Evolutionary conservation across 2,888 invertebrate genomes (phyloP).

Genomic region (Scelioninae gen. 1): DNA sequence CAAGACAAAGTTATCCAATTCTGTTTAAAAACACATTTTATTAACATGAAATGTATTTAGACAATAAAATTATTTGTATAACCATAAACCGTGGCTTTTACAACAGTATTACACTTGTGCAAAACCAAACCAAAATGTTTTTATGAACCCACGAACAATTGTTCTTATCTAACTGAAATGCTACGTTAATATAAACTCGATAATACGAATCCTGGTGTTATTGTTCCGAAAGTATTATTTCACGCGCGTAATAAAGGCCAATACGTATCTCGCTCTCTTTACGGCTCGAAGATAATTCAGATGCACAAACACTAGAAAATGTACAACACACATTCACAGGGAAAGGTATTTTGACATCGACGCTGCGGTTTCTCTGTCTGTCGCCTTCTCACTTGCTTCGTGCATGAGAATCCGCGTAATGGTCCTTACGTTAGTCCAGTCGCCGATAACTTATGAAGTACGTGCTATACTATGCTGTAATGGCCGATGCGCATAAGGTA

Average conservation of each 20-base stretch:
- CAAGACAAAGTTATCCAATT: not conserved
- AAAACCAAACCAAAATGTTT: constrained; percentile 46
- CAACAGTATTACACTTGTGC: not conserved
- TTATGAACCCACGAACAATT: constrained; percentile 32
- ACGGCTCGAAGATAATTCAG: constrained; percentile 56
- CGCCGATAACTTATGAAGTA: constrained; percentile 73
- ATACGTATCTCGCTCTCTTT: constrained; percentile 51
- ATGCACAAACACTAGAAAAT: constrained; percentile 31
- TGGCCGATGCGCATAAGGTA: constrained; percentile 64
- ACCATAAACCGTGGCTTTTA: not conserved
- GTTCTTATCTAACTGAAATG: constrained; percentile 30
- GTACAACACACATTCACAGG: constrained; percentile 27
- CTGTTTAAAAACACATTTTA: not conserved
- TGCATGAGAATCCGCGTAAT: constrained; percentile 71
- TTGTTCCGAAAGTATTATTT: constrained; percentile 59
- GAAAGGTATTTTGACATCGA: constrained; percentile 56
- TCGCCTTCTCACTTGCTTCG: constrained; percentile 9
- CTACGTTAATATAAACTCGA: constrained; percentile 37
- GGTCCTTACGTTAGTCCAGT: constrained; percentile 74
- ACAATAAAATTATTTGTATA: not conserved
- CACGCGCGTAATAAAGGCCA: constrained; percentile 53
- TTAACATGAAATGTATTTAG: not conserved
- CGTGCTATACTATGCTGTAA: constrained; percentile 60
- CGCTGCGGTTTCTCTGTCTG: constrained; percentile 36
- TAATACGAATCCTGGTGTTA: constrained; percentile 31